Base-by-base conservation (phyloP, 2,888 invertebrate genomes). In the Stenurella melanura region DNA sequence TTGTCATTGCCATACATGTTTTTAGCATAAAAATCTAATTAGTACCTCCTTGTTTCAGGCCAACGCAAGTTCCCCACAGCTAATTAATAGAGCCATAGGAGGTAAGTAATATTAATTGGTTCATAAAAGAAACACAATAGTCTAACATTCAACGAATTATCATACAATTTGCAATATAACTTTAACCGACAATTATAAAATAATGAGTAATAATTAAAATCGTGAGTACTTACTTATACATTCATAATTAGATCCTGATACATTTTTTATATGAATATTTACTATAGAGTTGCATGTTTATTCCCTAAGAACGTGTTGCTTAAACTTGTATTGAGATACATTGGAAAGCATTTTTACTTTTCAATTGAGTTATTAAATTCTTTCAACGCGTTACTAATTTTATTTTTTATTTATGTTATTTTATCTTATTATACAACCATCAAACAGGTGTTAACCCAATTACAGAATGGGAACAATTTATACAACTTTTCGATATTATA, bases 1-100 rank as follows among this genome's bases (percentile, higher is more conserved):
- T 42, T 42, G 0, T 15, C 42, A 12, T 15, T 42, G 15, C 42
- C 42, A 42, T n/a, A 50, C 9, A 50, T 50, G 12, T 50, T 15
- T n/a, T 57, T 69, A 19, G 38, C 69, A 69, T 69, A 69, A 58
- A 34, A 57, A 57, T 38, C 58, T 69, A 69, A 69, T 69, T 56
- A 69, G n/a, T 15, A 19, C 57, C 11, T 58, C 15, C 17, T 69
- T 69, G 57, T 69, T 69, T 57, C 69, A 69, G 69, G 18, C 34
- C 26, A 69, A 18, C 12, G 17, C 69, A 30, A 69, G 57, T 69
- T 69, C 69, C 57, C 30, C 69, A 26, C 30, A 26, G 10, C 21
- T 30, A 69, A 69, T 69, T 69, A 69, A 57, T 57, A 26, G 18
- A 26, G 12, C 57, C 38, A 26, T 58, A 34, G 18, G 54, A 64